Evolutionary conservation across 2,797 vertebrate genomes (phyloP), one percentile per base, ranked within the genome.

Genomic region (Gastrophryne carolinensis): DNA sequence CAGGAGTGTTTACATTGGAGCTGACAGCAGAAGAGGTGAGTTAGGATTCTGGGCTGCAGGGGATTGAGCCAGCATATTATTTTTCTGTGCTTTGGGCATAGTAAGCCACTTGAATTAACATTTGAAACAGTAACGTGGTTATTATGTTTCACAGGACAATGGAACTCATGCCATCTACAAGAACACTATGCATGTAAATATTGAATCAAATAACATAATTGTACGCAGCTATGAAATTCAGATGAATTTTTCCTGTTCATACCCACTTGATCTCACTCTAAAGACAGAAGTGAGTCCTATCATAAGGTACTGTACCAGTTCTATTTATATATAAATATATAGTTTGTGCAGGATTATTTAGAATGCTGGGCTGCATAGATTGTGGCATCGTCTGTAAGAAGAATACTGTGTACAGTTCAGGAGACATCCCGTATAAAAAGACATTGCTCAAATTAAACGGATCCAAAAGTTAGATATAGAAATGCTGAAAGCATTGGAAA

Each of bases 241-340:
- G 26, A 56, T 58, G 5, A 70, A 41, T 27, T 57, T 70, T 4
- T 70, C 53, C 32, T 70, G 67, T 32, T 24, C 35, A 57, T 70
- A 70, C 32, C 37, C 67, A 0, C 35, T 70, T 35, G 53, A 70
- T 10, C 26, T 70, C 56, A 23, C 24, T 39, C 54, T 58, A 19
- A 41, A 47, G 52, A 37, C 50, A 29, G 37, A 32, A 5, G 4
- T 69, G 2, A 56, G 12, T 4, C 50, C 66, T 9, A 19, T 54
- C 15, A 12, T 39, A 56, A 69, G 66, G 66, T 68, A 68, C 24
- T 47, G 15, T 64, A 4, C 3, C 19, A 35, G 30, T 2, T 58
- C 8, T 54, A 13, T 27, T 11, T 4, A 12, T 6, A 47, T 17
- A n/a, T 6, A 7, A 4, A 50, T 7, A 2, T 19, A 50, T 19